Conservation (phyloP, 1,140 invertebrate species). For the Ostrea edulis region DNA sequence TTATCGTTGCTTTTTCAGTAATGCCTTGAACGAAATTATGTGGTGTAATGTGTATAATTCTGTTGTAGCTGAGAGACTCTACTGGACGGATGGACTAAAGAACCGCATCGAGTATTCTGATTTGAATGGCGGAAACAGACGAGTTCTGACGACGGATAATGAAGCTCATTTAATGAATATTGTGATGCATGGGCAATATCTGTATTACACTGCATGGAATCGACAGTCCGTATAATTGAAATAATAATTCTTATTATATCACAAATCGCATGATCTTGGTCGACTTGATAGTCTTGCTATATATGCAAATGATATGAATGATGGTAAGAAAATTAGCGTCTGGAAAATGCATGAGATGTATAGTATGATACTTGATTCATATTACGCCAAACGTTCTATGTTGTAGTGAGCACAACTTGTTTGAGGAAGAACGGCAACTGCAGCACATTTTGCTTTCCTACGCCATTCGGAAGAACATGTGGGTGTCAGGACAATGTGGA, state of each 20-base stretch:
- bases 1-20: not conserved
- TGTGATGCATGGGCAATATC: not conserved
- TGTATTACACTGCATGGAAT: constrained; percentile 40
- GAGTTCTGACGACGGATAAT: too few relatives aligned
- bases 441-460: too few relatives aligned
- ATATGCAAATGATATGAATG: too few relatives aligned
- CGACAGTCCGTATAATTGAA: not conserved
- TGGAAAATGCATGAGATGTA: not conserved
- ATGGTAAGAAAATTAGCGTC: not conserved
- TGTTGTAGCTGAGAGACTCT: not conserved
- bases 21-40: not conserved
- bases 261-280: not conserved
- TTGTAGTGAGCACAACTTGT: too few relatives aligned
- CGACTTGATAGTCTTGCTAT: constrained; percentile 2
- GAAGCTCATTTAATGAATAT: too few relatives aligned
- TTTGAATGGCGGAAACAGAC: too few relatives aligned
- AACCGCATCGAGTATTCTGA: too few relatives aligned
- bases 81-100: too few relatives aligned
- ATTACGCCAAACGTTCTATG: too few relatives aligned
- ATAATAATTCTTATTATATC: not conserved
- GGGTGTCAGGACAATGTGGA: too few relatives aligned
- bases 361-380: not conserved
- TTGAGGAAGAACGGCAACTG: too few relatives aligned
- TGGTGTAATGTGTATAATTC: not conserved
- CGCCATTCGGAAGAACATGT: too few relatives aligned